Evolutionary conservation across 2,888 invertebrate species (phyloP).

Genomic region (Sclerodermus sp.): DNA sequence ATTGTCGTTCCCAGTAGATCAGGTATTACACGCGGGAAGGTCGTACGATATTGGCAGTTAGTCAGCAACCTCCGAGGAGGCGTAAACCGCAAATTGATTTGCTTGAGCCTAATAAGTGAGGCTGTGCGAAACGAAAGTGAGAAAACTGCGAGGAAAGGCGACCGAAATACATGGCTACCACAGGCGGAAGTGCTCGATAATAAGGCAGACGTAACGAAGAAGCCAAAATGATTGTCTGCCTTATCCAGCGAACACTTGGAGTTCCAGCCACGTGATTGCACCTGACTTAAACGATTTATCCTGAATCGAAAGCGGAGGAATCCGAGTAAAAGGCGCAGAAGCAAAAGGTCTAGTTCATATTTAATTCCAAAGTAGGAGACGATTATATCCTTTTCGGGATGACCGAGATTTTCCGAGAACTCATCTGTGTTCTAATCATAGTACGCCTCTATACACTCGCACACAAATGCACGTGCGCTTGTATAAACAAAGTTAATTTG

Average conservation of each 20-base stretch:
- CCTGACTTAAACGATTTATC: background rate
- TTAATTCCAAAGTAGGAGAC: background rate
- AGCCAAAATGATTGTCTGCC: background rate
- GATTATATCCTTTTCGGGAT: background rate
- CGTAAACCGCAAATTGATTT: background rate
- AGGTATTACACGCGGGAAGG: too few species aligned
- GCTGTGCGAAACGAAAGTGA: background rate
- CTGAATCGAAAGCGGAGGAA: background rate
- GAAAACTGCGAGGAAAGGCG: background rate
- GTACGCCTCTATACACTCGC: too few species aligned
- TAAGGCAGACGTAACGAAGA: background rate
- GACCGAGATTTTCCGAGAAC: too few species aligned
- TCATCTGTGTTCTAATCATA: too few species aligned
- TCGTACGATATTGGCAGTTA: too few species aligned
- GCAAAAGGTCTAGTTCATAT: background rate
- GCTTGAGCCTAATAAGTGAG: background rate
- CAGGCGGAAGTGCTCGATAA: background rate
- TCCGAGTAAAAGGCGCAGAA: background rate
- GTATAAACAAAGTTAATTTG: too few species aligned
- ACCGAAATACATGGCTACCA: background rate
- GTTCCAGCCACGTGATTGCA: background rate
- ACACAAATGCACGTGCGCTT: too few species aligned
- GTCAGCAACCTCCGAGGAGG: too few species aligned
- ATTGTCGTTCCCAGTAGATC: too few species aligned
- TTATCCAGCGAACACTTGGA: background rate